Percentiles rank a stretch among this genome's conserved stretches.
phyloP scores from a whole-genome alignment of 2,113 vertebrate species.

The Podarcis cretensis region DNA sequence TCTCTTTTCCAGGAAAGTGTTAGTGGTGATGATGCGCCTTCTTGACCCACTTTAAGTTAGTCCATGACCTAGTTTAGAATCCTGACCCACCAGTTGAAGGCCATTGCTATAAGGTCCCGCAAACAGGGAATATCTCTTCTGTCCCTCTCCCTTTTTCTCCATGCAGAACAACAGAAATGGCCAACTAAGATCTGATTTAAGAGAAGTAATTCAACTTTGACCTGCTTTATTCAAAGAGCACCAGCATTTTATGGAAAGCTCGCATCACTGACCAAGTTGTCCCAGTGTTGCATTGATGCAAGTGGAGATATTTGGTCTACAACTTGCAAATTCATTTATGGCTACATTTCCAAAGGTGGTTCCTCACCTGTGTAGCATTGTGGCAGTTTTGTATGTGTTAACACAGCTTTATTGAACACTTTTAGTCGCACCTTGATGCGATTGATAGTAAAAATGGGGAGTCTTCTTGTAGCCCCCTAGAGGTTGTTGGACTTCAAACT shows the following conservation, averaged over 20 bases:
- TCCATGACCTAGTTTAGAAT: background rate
- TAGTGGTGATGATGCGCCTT: background rate
- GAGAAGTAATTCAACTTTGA: background rate
- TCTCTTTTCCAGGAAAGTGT: no score
- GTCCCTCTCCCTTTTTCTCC: background rate
- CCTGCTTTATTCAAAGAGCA: background rate
- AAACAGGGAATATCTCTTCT: background rate
- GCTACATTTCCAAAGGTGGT: background rate
- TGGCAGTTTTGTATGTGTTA: background rate
- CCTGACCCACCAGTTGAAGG: background rate
- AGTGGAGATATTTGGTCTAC: background rate
- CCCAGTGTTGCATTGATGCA: background rate
- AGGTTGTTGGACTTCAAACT: no score
- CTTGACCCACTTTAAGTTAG: background rate
- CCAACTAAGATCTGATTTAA: background rate
- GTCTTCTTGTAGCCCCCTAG: no score
- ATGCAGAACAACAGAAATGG: background rate
- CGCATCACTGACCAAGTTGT: background rate
- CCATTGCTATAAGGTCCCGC: background rate
- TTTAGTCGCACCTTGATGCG: no score
- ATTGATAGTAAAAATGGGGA: no score
- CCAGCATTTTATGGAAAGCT: background rate
- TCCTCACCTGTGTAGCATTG: background rate
- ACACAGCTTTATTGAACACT: background rate
- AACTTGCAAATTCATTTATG: background rate